Evolutionary conservation across 2,113 vertebrate species (phyloP).

Genomic region (Corvus cornix): DNA sequence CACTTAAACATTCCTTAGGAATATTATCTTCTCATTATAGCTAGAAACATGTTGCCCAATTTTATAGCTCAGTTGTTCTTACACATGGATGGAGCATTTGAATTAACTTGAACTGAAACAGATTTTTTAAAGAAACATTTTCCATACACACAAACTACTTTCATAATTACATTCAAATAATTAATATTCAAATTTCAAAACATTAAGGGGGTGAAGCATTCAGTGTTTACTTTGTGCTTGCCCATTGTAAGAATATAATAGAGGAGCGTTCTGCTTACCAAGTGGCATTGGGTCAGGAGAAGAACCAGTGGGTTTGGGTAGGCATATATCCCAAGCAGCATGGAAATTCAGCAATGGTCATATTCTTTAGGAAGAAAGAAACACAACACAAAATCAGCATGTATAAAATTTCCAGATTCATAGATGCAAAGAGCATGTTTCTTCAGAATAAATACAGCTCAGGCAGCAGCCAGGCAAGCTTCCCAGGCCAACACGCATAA

Average conservation of each 20-base stretch:
- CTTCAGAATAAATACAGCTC: neutral
- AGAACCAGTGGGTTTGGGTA: neutral
- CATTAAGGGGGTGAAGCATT: neutral
- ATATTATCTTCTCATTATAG: constrained; percentile 77
- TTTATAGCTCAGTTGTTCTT: constrained; percentile 76
- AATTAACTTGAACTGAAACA: constrained; percentile 68
- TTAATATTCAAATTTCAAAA: constrained; percentile 58
- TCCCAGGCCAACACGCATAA: neutral
- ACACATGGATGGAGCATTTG: constrained; percentile 60
- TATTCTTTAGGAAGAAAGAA: neutral
- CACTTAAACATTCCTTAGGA: constrained; percentile 74
- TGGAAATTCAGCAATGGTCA: neutral
- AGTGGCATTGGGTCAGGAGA: neutral
- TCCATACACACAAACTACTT: neutral
- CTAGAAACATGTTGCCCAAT: constrained; percentile 72
- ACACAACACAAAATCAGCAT: neutral
- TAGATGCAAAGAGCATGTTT: neutral
- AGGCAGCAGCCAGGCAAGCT: neutral
- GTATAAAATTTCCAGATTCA: neutral
- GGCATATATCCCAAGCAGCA: neutral
- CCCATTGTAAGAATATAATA: neutral
- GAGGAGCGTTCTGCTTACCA: neutral
- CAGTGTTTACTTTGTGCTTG: constrained; percentile 42
- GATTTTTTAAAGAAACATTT: constrained; percentile 42
- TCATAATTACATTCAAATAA: constrained; percentile 51